Evolutionary conservation across 2,113 vertebrate species (phyloP), one percentile per base, ranked within the genome.

Genomic region (Candoia aspera): DNA sequence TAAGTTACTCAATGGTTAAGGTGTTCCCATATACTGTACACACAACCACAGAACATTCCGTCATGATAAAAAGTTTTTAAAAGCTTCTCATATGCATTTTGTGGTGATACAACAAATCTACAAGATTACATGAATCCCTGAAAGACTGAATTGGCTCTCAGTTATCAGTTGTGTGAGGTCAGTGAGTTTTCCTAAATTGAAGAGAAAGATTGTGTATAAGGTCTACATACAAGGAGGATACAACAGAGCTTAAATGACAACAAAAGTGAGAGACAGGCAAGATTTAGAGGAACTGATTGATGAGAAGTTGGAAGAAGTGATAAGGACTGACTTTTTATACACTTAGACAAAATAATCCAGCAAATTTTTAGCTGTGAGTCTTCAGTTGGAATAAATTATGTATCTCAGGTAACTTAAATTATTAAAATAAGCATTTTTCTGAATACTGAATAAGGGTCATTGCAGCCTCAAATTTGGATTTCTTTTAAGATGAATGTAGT

Each of bases 311-410:
- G 89, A 13, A 89, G 53, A 85, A 33, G 42, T 79, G 33, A 62
- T 23, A 29, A 84, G 12, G 26, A 19, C 37, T 84, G 10, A 60
- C 53, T 87, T 84, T 84, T 88, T 84, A 26, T 21, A 84, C 26
- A 64, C 0, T 84, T 11, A 62, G 46, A 64, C 87, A 62, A 92
- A 92, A 64, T 85, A 92, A 92, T 42, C 29, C 54, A 58, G 64
- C n/a, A 85, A 89, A 60, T 83, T 49, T 64, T 62, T 62, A 33
- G n/a, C 46, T 55, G 17, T 59, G 84, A 17, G 49, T 92, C 79
- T 89, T 79, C 29, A 64, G n/a, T 85, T 49, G 62, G 33, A 89
- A 85, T 92, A 89, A 92, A 92, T 92, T 92, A 92, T 92, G 87
- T 89, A 85, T 89, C 73, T 84, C 57, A 85, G 84, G 42, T 53